phyloP scores from a whole-genome alignment of 2,113 vertebrate genomes.

The Oncorhynchus tshawytscha region DNA sequence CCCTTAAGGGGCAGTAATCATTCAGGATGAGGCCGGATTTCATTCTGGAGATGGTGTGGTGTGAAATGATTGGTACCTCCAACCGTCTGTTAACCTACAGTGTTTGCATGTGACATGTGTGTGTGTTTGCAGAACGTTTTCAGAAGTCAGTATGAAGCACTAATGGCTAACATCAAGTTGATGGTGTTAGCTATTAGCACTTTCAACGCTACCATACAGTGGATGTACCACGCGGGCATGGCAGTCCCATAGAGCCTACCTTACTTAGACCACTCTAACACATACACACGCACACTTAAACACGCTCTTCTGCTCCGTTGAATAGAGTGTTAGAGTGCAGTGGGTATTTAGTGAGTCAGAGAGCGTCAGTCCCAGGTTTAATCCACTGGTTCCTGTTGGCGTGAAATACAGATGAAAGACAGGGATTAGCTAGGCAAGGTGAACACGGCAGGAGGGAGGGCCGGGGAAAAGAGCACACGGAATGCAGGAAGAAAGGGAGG shows the following conservation, averaged over 20 bases:
- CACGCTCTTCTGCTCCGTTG: not conserved
- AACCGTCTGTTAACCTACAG: too few relatives aligned
- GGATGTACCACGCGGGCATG: not conserved
- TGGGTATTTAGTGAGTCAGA: slow-evolving; percentile 14
- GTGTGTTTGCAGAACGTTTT: too few relatives aligned
- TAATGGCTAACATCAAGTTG: too few relatives aligned
- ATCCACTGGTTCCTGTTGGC: slow-evolving; percentile 63
- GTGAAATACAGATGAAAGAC: slow-evolving; percentile 67
- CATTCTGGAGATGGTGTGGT: too few relatives aligned
- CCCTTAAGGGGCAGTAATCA: too few relatives aligned
- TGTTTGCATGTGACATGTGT: too few relatives aligned
- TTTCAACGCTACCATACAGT: too few relatives aligned
- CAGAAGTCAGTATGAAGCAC: too few relatives aligned
- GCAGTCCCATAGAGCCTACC: not conserved
- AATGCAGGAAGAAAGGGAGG: not conserved
- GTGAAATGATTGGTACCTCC: too few relatives aligned
- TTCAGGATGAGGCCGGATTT: too few relatives aligned
- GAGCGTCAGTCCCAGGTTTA: slow-evolving; percentile 46
- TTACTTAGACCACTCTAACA: not conserved
- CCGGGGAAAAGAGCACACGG: slow-evolving; percentile 41
- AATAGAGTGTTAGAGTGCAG: slow-evolving; percentile 16
- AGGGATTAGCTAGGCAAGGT: slow-evolving; percentile 66
- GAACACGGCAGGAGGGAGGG: slow-evolving; percentile 54
- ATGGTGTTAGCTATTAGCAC: too few relatives aligned
- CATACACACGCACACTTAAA: not conserved